A percentile compares a stretch with the other conserved stretches of the same genome.
These are phyloP conservation scores for Diuraphis noxia DNA, from an alignment of 1,140 invertebrate species.

Conservation along the genomic window DNA sequence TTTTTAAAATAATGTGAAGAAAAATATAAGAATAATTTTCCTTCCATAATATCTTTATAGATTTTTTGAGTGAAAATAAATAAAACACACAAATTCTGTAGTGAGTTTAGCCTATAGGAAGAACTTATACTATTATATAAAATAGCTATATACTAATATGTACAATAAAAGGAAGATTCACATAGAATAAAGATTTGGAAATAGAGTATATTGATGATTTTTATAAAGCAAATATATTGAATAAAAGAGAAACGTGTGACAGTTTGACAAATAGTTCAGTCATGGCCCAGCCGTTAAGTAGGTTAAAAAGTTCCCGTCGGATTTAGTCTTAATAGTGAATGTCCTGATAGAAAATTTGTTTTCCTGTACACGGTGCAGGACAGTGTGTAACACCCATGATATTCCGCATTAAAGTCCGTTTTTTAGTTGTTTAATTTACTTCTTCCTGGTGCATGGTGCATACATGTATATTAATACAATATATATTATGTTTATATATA, in stretches of 20 bases:
- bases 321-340: not conserved
- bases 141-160: not conserved
- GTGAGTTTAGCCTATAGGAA: too few relatives aligned
- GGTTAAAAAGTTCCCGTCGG: constrained; percentile 13
- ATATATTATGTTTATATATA: not conserved
- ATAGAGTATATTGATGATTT: constrained; percentile 9
- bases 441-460: not conserved
- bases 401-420: not conserved
- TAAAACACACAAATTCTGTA: too few relatives aligned
- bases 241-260: not conserved
- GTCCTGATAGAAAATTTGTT: constrained; percentile 31
- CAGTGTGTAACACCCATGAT: not conserved
- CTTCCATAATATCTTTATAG: too few relatives aligned
- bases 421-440: not conserved
- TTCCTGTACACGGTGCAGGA: not conserved
- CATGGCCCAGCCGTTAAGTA: not conserved
- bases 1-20: not conserved
- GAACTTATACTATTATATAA: too few relatives aligned
- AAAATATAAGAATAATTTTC: too few relatives aligned
- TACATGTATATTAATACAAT: not conserved
- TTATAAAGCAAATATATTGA: not conserved
- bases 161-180: not conserved
- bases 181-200: not conserved
- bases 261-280: constrained; percentile 40
- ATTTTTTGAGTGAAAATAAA: too few relatives aligned